Evolutionary conservation across 2,797 vertebrate genomes (phyloP).

Genomic region (Momotus momota): DNA sequence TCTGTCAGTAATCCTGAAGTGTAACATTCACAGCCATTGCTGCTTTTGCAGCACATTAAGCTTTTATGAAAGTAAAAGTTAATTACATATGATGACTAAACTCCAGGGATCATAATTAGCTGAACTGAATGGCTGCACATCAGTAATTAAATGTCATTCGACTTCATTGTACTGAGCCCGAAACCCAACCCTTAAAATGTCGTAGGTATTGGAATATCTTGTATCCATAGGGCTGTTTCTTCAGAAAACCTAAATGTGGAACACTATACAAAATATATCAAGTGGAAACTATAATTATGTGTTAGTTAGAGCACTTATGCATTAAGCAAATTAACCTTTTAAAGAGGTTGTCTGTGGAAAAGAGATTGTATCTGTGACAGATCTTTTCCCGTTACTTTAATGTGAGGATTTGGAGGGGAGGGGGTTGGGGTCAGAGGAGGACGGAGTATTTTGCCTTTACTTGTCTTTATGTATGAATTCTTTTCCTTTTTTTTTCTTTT

Average conservation of each 20-base stretch:
- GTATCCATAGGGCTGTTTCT: neutral
- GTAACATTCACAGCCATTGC: constrained; percentile 72
- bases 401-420: neutral
- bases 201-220: neutral
- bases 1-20: constrained; percentile 85
- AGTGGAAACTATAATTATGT: constrained; percentile 12
- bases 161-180: constrained; percentile 86
- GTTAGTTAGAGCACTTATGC: neutral
- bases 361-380: neutral
- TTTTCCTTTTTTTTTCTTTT: neutral
- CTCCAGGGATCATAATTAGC: constrained; percentile 92
- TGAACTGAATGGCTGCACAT: constrained; percentile 89
- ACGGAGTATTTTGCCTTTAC: neutral
- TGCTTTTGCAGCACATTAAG: constrained; percentile 85
- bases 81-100: constrained; percentile 94
- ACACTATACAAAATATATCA: neutral
- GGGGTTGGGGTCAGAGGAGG: fast-evolving
- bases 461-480: neutral
- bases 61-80: constrained; percentile 93
- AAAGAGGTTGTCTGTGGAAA: neutral
- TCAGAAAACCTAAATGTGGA: neutral
- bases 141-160: constrained; percentile 95
- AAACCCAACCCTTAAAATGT: constrained; percentile 82
- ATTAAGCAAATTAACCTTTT: neutral
- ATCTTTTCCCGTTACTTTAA: neutral